Base-by-base conservation (phyloP, 2,888 invertebrate genomes). In the Hetaerina titia region DNA sequence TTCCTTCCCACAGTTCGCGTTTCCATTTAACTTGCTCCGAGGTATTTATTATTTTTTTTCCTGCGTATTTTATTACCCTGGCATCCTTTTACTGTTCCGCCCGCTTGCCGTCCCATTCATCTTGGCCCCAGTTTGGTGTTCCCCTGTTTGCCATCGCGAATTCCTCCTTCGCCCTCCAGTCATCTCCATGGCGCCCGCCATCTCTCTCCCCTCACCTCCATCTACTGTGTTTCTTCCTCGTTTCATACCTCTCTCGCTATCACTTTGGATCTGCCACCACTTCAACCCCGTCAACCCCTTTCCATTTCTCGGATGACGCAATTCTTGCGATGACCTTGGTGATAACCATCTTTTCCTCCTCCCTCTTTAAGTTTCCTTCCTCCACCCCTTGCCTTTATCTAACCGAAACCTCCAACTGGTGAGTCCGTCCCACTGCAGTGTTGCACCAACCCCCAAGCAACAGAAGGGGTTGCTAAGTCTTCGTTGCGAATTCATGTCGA, bases 231-330 rank as follows among this genome's bases (percentile, higher is more conserved):
- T 22, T 56, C 13, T 17, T 56, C 19, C 8, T n/a, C n/a, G 11
- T 58, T 89, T 22, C 11, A 64, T 56, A 17, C 69, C 64, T 69
- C 56, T n/a, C 92, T 22, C 92, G 56, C 92, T 31, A 64, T 69
- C 74, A 22, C 45, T 56, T 92, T 92, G 69, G 56, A 69, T 74
- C 74, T 56, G 31, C 25, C 69, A 22, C 56, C n/a, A 45, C 56
- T 69, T 57, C 56, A 17, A 2, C 69, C 69, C 63, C 56, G 9
- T 60, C 69, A 69, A 45, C 92, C 92, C 92, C 90, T 92, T 74
- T 92, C 69, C n/a, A 45, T 19, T n/a, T 92, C 92, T 69, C 92
- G 64, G 69, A 22, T 92, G 92, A 92, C 92, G 92, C 92, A 92
- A 92, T 92, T 13, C 81, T 22, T 69, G n/a, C 45, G 92, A 69